Conservation (phyloP, 2,888 invertebrate genomes). For the Eristalis pertinax region DNA sequence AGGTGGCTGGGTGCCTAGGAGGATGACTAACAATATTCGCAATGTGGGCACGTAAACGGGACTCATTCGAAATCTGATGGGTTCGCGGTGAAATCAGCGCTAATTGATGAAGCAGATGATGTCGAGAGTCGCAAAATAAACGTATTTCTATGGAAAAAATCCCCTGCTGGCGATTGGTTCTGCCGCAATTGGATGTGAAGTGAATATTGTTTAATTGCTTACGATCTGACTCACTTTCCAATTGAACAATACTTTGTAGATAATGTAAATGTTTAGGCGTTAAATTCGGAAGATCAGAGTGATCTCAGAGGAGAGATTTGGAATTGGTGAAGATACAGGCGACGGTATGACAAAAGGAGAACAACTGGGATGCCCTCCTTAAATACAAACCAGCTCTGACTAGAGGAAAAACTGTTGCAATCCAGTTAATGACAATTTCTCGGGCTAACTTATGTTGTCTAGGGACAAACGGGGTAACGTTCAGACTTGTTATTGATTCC, state of each 20-base stretch:
- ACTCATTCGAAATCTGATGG: background rate
- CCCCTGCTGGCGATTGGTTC: background rate
- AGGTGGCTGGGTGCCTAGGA: constrained; percentile 14
- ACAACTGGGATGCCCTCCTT: no score
- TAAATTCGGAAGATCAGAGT: no score
- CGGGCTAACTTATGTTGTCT: no score
- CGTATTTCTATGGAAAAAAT: background rate
- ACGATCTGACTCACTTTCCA: background rate
- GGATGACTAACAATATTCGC: constrained; percentile 35
- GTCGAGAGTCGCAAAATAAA: background rate
- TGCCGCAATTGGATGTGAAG: background rate
- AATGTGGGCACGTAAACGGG: background rate
- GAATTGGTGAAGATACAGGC: no score
- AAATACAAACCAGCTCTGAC: no score
- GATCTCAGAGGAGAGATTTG: no score
- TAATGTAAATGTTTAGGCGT: no score
- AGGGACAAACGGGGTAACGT: no score
- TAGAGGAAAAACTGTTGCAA: no score
- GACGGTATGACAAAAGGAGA: no score
- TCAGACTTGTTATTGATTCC: no score
- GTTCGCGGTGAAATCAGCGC: constrained; percentile 38
- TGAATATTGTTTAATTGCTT: background rate
- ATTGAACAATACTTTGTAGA: background rate
- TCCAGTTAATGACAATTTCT: no score
- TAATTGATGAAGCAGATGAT: background rate